Conservation (phyloP, 2,888 invertebrate species). For the Lycocerus yunnanus region DNA sequence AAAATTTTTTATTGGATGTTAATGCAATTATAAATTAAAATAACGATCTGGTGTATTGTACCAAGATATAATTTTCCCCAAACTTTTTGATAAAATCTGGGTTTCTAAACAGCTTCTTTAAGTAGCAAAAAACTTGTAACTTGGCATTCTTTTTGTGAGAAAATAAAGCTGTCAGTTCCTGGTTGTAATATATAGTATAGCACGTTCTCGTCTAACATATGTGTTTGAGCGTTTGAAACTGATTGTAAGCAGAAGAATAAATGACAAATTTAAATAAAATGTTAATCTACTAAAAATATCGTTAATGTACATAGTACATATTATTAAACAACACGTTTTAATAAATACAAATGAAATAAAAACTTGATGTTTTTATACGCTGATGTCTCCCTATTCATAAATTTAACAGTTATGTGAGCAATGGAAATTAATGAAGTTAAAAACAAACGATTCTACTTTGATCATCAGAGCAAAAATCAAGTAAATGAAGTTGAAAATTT, state of each 20-base stretch:
- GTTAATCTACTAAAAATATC: not conserved
- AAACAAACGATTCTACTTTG: constrained; percentile 13
- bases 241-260: not conserved
- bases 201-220: constrained; percentile 2
- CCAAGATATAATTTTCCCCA: not conserved
- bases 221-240: constrained; percentile 4
- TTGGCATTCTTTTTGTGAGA: constrained; percentile 3
- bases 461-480: constrained; percentile 17
- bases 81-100: not conserved
- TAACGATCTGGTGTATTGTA: not conserved
- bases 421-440: constrained; percentile 11
- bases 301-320: not conserved
- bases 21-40: not conserved
- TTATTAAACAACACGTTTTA: not conserved
- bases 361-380: not conserved
- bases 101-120: constrained; percentile 1
- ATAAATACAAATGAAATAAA: not conserved
- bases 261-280: not conserved
- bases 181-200: constrained; percentile 4
- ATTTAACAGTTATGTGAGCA: constrained; percentile 14
- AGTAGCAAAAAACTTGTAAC: constrained; percentile 2
- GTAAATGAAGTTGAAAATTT: constrained; percentile 16
- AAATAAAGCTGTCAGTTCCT: constrained; percentile 5
- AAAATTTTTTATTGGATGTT: not conserved
- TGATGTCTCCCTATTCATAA: not conserved